Evolutionary conservation across 2,797 vertebrate genomes (phyloP).

Genomic region (Liasis olivaceus): DNA sequence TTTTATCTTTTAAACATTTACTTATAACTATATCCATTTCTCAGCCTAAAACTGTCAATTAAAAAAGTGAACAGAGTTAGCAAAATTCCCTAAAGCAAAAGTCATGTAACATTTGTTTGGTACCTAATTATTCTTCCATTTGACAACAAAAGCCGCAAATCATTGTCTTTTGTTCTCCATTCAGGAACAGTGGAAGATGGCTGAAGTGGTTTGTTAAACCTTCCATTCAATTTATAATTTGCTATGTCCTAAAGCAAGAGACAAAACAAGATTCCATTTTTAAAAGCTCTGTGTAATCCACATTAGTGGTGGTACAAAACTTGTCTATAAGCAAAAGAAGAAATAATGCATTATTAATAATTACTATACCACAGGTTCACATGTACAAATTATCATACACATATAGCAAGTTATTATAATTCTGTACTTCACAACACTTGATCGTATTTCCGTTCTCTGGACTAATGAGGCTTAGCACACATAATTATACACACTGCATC

Average conservation of each 20-base stretch:
- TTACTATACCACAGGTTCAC: neutral
- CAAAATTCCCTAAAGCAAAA: neutral
- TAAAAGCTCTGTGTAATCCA: neutral
- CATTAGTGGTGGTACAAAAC: neutral
- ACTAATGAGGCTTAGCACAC: neutral
- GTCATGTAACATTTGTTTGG: constrained; percentile 10
- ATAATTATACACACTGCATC: neutral
- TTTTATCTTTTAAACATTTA: neutral
- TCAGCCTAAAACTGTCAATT: neutral
- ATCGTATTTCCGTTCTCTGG: neutral
- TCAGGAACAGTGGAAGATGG: constrained; percentile 89
- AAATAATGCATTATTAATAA: constrained; percentile 9
- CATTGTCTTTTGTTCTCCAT: constrained; percentile 82
- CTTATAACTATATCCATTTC: neutral
- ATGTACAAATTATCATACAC: neutral
- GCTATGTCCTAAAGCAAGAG: constrained; percentile 77
- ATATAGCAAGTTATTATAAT: neutral
- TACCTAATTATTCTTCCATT: constrained; percentile 96
- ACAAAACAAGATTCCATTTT: constrained; percentile 43
- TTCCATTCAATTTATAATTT: constrained; percentile 85
- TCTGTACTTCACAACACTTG: neutral
- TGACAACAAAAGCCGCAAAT: constrained; percentile 89
- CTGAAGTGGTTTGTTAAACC: constrained; percentile 92
- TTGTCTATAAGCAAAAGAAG: constrained; percentile 1
- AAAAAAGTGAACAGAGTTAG: neutral